phyloP scores from a whole-genome alignment of 2,113 vertebrate species.

The Cyanoderma ruficeps region DNA sequence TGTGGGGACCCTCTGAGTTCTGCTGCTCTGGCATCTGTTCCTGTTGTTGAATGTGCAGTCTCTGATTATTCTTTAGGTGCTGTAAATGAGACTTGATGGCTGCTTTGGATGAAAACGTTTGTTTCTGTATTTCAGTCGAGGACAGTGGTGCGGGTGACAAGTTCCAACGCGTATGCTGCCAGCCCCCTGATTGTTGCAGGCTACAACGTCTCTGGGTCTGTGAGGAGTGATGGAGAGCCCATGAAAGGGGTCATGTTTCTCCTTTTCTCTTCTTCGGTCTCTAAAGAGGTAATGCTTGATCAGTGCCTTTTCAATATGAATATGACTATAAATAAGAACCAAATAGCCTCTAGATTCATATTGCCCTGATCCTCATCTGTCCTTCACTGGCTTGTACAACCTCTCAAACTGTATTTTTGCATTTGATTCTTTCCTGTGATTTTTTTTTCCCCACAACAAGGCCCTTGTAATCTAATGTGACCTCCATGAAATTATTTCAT shows the following conservation, averaged over 20 bases:
- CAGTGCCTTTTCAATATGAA: not conserved
- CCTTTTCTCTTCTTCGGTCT: constrained; percentile 86
- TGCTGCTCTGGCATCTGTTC: not conserved
- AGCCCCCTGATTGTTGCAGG: constrained; percentile 88
- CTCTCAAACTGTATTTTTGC: not conserved
- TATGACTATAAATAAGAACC: not conserved
- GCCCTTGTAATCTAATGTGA: not conserved
- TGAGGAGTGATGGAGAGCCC: constrained; percentile 95
- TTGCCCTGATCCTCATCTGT: not conserved
- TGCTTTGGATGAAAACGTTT: not conserved
- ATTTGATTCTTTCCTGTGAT: not conserved
- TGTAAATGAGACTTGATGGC: not conserved
- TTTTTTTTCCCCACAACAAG: not conserved
- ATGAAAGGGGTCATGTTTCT: constrained; percentile 98
- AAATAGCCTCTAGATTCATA: not conserved
- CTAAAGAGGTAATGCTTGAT: constrained; percentile 80
- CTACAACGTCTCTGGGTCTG: constrained; percentile 93
- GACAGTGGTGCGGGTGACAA: constrained; percentile 86
- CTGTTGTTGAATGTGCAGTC: not conserved
- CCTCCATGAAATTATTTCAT: not conserved
- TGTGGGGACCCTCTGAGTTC: not conserved
- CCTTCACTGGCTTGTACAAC: not conserved
- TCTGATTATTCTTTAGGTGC: not conserved
- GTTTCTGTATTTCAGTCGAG: constrained; percentile 73
- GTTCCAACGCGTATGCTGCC: constrained; percentile 84